Percentiles rank a stretch among this genome's conserved stretches.
Conservation (phyloP, 2,888 invertebrate genomes). For the Eupithecia insigniata region DNA sequence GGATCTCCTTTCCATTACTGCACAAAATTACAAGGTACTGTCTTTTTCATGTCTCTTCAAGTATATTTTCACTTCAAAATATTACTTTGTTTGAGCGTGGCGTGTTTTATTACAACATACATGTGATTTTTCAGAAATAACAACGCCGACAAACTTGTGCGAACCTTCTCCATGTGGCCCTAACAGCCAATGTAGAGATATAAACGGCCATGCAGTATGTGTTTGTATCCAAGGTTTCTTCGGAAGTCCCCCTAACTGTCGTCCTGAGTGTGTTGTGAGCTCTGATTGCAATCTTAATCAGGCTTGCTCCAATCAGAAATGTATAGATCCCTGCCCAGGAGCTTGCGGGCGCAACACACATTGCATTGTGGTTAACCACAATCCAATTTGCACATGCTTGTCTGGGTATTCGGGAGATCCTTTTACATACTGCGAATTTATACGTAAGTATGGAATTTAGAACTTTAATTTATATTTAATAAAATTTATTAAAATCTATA, state of each 20-base stretch:
- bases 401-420: slow-evolving; percentile 88
- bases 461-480: neutral
- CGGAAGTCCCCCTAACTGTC: slow-evolving; percentile 89
- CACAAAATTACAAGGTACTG: slow-evolving; percentile 64
- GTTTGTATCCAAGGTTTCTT: slow-evolving; percentile 87
- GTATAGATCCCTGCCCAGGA: slow-evolving; percentile 89
- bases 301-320: slow-evolving; percentile 91
- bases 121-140: slow-evolving; percentile 55
- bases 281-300: slow-evolving; percentile 87
- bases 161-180: slow-evolving; percentile 86
- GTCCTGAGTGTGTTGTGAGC: slow-evolving; percentile 91
- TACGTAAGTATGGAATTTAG: slow-evolving; percentile 63
- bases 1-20: slow-evolving; percentile 87
- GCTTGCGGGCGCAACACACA: slow-evolving; percentile 87
- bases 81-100: neutral
- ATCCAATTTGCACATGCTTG: slow-evolving; percentile 87
- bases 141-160: slow-evolving; percentile 62
- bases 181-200: slow-evolving; percentile 88
- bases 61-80: neutral
- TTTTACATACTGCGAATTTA: slow-evolving; percentile 86
- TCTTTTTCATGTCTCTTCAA: neutral
- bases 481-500: neutral
- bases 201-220: slow-evolving; percentile 88
- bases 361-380: slow-evolving; percentile 86
- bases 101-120: slow-evolving; percentile 5